These are phyloP conservation scores for Ooceraea biroi DNA, from an alignment of 1,140 invertebrate species.

Conservation along the genomic window DNA sequence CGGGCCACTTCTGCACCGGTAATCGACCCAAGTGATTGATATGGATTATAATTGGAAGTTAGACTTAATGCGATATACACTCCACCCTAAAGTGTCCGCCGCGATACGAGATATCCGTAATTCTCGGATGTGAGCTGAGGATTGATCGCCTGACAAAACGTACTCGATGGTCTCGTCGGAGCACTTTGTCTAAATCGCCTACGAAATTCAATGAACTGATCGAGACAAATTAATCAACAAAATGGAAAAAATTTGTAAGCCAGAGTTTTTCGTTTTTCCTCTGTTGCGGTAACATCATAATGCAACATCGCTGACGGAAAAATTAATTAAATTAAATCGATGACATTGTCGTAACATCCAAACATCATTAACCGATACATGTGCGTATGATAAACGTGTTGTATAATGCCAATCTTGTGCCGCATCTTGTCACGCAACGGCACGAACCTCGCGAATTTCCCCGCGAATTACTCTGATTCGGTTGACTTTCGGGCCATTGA, in stretches of 20 bases:
- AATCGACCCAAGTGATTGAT: constrained; percentile 82
- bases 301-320: too few species aligned
- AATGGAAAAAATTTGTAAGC: background rate
- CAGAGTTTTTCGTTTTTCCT: too few species aligned
- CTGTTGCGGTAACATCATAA: too few species aligned
- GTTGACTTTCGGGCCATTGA: constrained; percentile 50
- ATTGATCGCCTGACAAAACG: constrained; percentile 31
- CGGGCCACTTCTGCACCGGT: constrained; percentile 79
- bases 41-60: constrained; percentile 73
- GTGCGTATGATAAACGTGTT: too few species aligned
- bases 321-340: too few species aligned
- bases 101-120: constrained; percentile 32
- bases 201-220: background rate
- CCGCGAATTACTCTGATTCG: constrained; percentile 29
- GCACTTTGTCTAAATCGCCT: background rate
- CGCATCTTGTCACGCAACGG: background rate
- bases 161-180: background rate
- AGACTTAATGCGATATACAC: constrained; percentile 59
- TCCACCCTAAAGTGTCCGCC: constrained; percentile 54
- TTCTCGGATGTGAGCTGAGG: constrained; percentile 2
- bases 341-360: too few species aligned
- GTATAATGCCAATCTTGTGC: background rate
- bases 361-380: too few species aligned
- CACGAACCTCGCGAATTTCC: constrained; percentile 7
- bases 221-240: background rate